phyloP scores from a whole-genome alignment of 2,888 invertebrate species.

The Mythimna loreyi region DNA sequence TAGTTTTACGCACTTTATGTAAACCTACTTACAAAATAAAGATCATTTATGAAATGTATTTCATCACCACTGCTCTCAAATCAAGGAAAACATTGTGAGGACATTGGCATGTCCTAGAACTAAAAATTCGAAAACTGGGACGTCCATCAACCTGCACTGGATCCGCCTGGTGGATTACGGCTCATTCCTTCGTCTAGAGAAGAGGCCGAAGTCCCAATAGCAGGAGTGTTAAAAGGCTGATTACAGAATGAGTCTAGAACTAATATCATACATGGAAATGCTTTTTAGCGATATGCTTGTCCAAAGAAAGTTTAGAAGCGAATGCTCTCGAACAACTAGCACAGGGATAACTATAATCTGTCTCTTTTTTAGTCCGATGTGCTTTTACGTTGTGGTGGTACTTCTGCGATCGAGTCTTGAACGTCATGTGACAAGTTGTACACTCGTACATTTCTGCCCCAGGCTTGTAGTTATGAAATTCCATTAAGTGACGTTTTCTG shows the following conservation, averaged over 20 bases:
- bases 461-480: slow-evolving; percentile 85
- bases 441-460: slow-evolving; percentile 87
- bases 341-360: slow-evolving; percentile 87
- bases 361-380: slow-evolving; percentile 85
- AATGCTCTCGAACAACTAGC: slow-evolving; percentile 88
- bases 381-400: slow-evolving; percentile 87
- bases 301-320: slow-evolving; percentile 88
- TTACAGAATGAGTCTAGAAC: not conserved
- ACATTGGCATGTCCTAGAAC: no score
- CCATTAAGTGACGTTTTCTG: slow-evolving; percentile 84
- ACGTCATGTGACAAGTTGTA: slow-evolving; percentile 87
- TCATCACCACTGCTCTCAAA: no score
- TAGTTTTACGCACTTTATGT: no score
- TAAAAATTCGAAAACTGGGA: no score
- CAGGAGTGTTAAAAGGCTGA: not conserved
- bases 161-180: no score
- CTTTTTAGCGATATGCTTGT: slow-evolving; percentile 89
- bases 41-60: no score
- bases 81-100: no score
- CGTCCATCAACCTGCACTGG: no score
- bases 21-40: no score
- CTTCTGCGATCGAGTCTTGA: slow-evolving; percentile 86
- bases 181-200: no score
- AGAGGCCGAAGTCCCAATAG: no score
- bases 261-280: slow-evolving; percentile 84